Evolutionary conservation across 2,888 invertebrate genomes (phyloP).

Genomic region (Teleiodes luculella): DNA sequence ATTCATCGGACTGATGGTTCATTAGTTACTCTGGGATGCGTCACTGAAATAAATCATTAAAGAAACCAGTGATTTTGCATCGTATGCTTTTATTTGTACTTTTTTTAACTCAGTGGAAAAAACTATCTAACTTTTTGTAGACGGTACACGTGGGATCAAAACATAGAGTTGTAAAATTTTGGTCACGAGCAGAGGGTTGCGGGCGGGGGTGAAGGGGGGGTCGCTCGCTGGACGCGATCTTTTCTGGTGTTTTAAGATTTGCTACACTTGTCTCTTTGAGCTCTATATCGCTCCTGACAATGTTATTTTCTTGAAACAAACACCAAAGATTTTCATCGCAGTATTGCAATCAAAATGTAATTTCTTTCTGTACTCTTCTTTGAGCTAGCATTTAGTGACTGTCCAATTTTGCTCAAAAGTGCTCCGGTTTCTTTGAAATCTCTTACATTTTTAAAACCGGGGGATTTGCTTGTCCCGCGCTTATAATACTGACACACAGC

Average conservation of each 20-base stretch:
- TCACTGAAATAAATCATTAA: background rate
- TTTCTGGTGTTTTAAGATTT: background rate
- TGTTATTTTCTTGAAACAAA: background rate
- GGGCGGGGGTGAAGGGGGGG: constrained; percentile 22
- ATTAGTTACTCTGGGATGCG: constrained; percentile 2
- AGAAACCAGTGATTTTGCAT: background rate
- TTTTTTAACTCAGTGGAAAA: background rate
- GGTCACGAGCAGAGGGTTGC: constrained; percentile 35
- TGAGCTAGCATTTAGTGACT: background rate
- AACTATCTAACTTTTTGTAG: background rate
- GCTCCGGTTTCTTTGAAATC: background rate
- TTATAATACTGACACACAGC: constrained; percentile 4
- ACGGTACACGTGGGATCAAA: constrained; percentile 24
- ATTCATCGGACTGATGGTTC: constrained; percentile 4
- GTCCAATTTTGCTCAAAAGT: constrained; percentile 2
- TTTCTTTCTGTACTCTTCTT: background rate
- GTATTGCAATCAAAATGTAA: background rate
- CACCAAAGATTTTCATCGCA: background rate
- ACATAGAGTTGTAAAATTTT: constrained; percentile 38
- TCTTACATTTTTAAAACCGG: background rate
- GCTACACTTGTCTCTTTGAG: constrained; percentile 17
- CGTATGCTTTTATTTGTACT: background rate
- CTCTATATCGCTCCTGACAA: background rate
- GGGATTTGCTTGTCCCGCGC: background rate
- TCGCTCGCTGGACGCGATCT: constrained; percentile 19